Evolutionary conservation across 2,113 vertebrate species (phyloP), one percentile per base, ranked within the genome.

Genomic region (Bubo scandiacus): DNA sequence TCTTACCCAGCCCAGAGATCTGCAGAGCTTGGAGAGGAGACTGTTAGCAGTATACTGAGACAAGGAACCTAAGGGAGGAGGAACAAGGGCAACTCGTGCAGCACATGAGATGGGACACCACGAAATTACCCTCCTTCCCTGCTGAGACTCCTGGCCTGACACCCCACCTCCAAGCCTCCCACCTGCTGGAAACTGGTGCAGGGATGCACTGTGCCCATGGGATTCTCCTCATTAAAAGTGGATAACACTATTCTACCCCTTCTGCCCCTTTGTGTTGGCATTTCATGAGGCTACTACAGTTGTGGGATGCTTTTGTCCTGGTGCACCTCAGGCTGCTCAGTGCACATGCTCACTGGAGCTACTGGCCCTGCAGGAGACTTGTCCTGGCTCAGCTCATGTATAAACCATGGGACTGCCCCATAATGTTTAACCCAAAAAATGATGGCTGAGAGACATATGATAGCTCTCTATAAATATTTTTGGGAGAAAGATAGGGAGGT

Each of bases 341-440:
- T 11, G 23, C 20, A 12, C 4, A 2, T 2, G 0, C 9, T 65
- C 34, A 20, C 32, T 2, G 2, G 51, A 66, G 55, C 73, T 1
- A 1, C 42, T 32, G n/a, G 27, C 30, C 29, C 61, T 65, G 68
- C 25, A 70, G 43, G 5, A 16, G 18, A 17, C 40, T 77, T 72
- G 58, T 75, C n/a, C 59, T 58, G 36, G 36, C 26, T 75, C 67
- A 57, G 14, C 72, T 78, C 63, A 47, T 16, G 23, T 32, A 30
- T 78, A 63, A 90, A 61, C 42, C 86, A 40, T 40, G 51, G 55
- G 19, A 63, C 11, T 45, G 73, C 25, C 72, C 92, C 65, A n/a
- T 32, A 51, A 26, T 20, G 19, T 81, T 81, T 74, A 74, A 82
- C 55, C 71, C 51, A 66, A 82, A 73, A 72, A 88, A 22, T 2